These are phyloP conservation scores for Amphipyra tragopoginis DNA, from an alignment of 2,888 invertebrate genomes.

Conservation along the genomic window DNA sequence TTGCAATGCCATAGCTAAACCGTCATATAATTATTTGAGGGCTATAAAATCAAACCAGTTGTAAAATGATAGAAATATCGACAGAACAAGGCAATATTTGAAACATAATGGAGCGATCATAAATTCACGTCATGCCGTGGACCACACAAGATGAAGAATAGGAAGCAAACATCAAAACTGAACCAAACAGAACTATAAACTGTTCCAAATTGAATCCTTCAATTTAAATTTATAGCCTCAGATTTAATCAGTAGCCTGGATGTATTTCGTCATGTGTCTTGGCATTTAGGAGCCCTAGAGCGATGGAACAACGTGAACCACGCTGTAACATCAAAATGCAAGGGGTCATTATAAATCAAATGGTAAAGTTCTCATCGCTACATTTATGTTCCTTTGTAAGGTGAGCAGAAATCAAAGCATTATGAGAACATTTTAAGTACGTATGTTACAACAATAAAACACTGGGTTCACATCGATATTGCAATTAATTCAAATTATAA, in stretches of 20 bases:
- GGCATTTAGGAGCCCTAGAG: slow-evolving; percentile 49
- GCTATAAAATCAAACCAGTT: not conserved
- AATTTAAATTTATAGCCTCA: slow-evolving; percentile 17
- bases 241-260: slow-evolving; percentile 40
- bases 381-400: slow-evolving; percentile 1
- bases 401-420: not conserved
- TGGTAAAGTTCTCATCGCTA: slow-evolving; percentile 27
- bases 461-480: too few species aligned
- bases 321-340: slow-evolving; percentile 39
- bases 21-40: slow-evolving; percentile 15
- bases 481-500: too few species aligned
- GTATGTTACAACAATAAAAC: too few species aligned
- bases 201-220: slow-evolving; percentile 12
- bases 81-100: not conserved
- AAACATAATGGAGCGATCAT: too few species aligned
- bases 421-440: not conserved
- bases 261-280: slow-evolving; percentile 41
- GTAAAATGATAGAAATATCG: not conserved
- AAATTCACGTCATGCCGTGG: too few species aligned
- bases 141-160: not conserved
- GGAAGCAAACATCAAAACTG: not conserved
- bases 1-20: slow-evolving; percentile 21
- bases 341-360: slow-evolving; percentile 33
- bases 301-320: slow-evolving; percentile 28
- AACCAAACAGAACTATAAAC: not conserved